A percentile compares a stretch with the other conserved stretches of the same genome.
These are phyloP conservation scores for Typhlomys cinereus DNA, from an alignment of 2,113 vertebrate genomes.

Conservation along the genomic window DNA sequence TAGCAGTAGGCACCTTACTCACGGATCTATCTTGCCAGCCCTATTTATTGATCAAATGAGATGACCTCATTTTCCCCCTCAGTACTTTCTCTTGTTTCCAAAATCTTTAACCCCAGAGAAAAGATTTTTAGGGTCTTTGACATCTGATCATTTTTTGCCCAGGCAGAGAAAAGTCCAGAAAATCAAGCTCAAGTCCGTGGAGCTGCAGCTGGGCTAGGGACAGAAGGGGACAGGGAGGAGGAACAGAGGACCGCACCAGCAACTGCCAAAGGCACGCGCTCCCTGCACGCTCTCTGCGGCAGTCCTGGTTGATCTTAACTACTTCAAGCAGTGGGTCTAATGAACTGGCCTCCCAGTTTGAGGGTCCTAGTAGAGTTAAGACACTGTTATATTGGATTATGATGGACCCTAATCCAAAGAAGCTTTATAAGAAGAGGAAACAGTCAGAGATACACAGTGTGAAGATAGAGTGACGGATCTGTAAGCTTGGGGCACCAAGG, in stretches of 20 bases:
- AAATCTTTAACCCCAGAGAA: neutral
- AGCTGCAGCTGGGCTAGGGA: neutral
- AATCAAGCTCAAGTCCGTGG: neutral
- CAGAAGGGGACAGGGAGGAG: neutral
- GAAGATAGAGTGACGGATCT: neutral
- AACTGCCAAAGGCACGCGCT: rapidly evolving
- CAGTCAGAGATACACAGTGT: neutral
- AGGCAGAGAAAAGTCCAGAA: neutral
- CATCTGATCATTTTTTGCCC: neutral
- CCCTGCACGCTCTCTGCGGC: no score
- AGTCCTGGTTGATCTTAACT: neutral
- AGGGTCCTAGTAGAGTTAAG: no score
- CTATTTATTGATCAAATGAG: neutral
- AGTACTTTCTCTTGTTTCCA: neutral
- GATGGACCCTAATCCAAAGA: neutral
- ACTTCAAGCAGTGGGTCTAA: neutral
- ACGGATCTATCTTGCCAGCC: no score
- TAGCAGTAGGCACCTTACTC: no score
- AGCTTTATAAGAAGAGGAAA: conserved; percentile 2
- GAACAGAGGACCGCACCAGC: neutral
- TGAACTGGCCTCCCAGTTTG: neutral
- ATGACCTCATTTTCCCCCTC: neutral
- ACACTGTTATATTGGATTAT: no score
- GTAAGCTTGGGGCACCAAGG: neutral
- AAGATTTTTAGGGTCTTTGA: neutral